phyloP scores from a whole-genome alignment of 2,797 vertebrate genomes.

The Manis crassicaudata region DNA sequence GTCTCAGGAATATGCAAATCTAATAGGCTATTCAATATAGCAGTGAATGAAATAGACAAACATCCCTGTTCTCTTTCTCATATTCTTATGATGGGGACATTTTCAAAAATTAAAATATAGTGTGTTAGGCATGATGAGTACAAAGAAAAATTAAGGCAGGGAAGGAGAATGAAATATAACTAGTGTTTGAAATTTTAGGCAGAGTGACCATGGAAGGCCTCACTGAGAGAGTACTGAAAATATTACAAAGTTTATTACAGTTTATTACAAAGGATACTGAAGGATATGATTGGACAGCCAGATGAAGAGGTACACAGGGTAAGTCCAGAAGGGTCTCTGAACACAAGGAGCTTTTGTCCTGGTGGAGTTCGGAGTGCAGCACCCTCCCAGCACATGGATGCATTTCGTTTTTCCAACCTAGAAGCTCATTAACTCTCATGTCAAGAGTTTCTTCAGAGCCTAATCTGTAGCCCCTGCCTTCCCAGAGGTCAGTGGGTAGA shows the following conservation, averaged over 20 bases:
- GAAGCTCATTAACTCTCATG: not conserved
- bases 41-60: constrained; percentile 15
- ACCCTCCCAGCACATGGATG: not conserved
- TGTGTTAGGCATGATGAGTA: not conserved
- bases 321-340: not conserved
- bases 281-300: not conserved
- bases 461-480: not conserved
- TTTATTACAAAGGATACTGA: not conserved
- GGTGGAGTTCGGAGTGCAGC: too few species aligned
- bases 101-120: not conserved
- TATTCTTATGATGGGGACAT: not conserved
- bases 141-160: not conserved
- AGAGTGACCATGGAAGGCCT: not conserved
- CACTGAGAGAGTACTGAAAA: not conserved
- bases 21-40: not conserved
- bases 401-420: not conserved
- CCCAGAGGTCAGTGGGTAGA: not conserved
- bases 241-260: not conserved
- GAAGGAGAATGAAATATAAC: not conserved
- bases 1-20: constrained; percentile 49
- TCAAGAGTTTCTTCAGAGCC: not conserved
- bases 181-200: not conserved
- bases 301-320: not conserved
- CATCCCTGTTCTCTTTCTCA: not conserved
- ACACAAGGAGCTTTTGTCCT: not conserved